Conservation (phyloP, 2,113 vertebrate genomes). For the Ictalurus punctatus region DNA sequence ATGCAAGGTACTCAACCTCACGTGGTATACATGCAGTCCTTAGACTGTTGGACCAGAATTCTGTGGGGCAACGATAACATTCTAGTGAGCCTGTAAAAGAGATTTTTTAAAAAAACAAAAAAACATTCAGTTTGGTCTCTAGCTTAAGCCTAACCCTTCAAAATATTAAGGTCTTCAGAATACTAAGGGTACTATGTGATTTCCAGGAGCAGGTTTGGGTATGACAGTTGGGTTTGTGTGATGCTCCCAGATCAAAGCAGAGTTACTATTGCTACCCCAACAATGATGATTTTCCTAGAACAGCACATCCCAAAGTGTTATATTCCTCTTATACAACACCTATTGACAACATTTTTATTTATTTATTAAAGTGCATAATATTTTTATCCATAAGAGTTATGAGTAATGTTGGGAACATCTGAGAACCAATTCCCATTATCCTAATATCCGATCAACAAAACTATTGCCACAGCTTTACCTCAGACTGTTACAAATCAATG, state of each 20-base stretch:
- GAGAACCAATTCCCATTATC: not conserved
- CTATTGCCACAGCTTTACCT: not conserved
- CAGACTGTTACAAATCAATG: not conserved
- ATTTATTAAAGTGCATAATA: not conserved
- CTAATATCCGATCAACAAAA: not conserved
- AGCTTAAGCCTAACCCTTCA: not conserved
- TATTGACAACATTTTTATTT: not conserved
- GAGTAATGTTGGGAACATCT: not conserved
- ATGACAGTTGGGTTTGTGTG: not conserved
- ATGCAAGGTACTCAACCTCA: conserved; percentile 61
- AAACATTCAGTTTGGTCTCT: not conserved
- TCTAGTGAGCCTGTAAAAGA: conserved; percentile 62
- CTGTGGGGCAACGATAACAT: conserved; percentile 61
- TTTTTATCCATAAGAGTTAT: not conserved
- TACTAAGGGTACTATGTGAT: not conserved
- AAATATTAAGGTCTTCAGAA: not conserved
- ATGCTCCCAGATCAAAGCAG: not conserved
- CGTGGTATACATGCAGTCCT: conserved; percentile 58
- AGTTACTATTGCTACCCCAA: not conserved
- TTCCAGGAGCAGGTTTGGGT: not conserved
- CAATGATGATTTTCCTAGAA: not conserved
- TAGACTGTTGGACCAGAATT: conserved; percentile 62
- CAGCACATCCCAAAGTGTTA: not conserved
- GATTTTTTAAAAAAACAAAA: not conserved
- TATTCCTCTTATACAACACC: not conserved